Evolutionary conservation across 2,113 vertebrate species (phyloP).

Genomic region (Nothoprocta pentlandii): DNA sequence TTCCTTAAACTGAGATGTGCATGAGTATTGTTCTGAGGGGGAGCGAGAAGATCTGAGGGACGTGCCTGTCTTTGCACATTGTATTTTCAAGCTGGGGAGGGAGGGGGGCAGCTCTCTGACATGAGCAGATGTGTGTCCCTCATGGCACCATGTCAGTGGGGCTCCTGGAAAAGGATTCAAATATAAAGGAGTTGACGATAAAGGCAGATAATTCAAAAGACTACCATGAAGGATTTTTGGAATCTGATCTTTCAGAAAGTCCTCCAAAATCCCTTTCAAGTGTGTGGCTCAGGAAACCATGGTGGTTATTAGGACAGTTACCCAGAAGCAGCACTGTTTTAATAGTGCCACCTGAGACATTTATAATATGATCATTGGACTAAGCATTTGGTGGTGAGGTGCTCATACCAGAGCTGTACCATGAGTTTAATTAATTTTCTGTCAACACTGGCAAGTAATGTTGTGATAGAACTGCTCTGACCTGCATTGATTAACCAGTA

Average conservation of each 20-base stretch:
- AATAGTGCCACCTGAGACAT: neutral
- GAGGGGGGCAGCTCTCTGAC: neutral
- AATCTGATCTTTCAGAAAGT: fast-evolving
- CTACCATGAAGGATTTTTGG: neutral
- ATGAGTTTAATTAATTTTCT: neutral
- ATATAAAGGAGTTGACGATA: neutral
- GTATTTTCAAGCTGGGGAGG: neutral
- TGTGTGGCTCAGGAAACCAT: neutral
- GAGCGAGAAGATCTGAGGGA: neutral
- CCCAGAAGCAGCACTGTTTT: neutral
- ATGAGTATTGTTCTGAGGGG: neutral
- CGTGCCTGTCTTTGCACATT: neutral
- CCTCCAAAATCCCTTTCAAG: neutral
- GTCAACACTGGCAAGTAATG: neutral
- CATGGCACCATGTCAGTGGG: fast-evolving
- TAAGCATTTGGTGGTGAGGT: neutral
- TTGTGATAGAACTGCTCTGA: neutral
- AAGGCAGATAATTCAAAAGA: neutral
- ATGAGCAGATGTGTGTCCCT: neutral
- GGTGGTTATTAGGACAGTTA: neutral
- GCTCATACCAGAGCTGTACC: neutral
- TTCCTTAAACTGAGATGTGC: neutral
- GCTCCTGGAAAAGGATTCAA: neutral
- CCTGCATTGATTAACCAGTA: neutral
- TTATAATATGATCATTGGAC: neutral